These are phyloP conservation scores for Stratiomys singularior DNA, from an alignment of 2,888 invertebrate genomes.

Conservation along the genomic window DNA sequence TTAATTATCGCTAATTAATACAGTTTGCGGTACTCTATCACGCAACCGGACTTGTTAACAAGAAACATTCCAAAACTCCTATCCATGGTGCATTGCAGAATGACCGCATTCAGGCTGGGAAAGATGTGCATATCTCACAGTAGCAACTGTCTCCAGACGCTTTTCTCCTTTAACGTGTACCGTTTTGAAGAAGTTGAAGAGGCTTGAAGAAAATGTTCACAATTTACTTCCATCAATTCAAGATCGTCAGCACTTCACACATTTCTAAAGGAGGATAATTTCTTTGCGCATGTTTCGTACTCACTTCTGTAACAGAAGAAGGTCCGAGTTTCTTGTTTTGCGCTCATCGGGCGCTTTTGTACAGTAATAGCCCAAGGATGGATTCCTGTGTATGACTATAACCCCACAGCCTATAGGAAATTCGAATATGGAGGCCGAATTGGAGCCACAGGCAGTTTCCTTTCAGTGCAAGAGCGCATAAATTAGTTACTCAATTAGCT, in stretches of 20 bases:
- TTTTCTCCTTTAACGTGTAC: neutral
- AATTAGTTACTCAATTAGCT: conserved; percentile 51
- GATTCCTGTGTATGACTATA: neutral
- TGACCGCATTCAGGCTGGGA: neutral
- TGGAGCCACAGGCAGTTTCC: conserved; percentile 29
- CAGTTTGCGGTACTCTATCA: no score
- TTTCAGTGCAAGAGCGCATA: conserved; percentile 45
- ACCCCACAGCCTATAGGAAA: neutral
- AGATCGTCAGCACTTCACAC: conserved; percentile 23
- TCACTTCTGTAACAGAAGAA: neutral
- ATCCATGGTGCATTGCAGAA: neutral
- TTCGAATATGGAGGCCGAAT: neutral
- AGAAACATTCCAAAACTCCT: neutral
- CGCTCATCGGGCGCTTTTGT: neutral
- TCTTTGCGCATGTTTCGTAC: conserved; percentile 13
- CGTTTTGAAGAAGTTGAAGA: neutral
- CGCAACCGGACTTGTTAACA: no score
- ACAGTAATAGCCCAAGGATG: conserved; percentile 18
- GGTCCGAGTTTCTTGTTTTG: conserved; percentile 6
- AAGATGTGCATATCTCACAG: neutral
- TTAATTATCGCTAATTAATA: no score
- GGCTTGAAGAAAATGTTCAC: conserved; percentile 17
- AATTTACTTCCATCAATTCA: conserved; percentile 20
- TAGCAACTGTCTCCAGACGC: conserved; percentile 9
- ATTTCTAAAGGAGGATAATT: conserved; percentile 23